phyloP scores from a whole-genome alignment of 2,888 invertebrate genomes.

The Drosophila acutilabella region DNA sequence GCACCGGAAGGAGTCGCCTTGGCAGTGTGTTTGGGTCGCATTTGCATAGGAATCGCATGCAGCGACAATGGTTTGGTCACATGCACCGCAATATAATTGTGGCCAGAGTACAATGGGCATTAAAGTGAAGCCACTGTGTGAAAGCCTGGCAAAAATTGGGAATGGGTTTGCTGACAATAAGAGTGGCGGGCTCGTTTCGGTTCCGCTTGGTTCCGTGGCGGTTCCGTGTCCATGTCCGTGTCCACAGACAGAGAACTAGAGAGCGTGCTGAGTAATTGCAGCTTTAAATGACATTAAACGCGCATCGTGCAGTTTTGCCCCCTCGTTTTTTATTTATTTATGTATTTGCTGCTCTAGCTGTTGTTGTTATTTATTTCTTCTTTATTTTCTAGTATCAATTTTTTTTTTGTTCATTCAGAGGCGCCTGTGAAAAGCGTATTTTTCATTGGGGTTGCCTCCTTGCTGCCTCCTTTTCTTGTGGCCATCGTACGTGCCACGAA shows the following conservation, averaged over 20 bases:
- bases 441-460: conserved; percentile 44
- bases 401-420: conserved; percentile 20
- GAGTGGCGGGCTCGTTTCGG: not conserved
- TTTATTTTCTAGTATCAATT: conserved; percentile 7
- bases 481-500: conserved; percentile 51
- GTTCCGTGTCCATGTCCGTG: conserved; percentile 22
- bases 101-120: conserved; percentile 72
- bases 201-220: conserved; percentile 2
- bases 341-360: conserved; percentile 23
- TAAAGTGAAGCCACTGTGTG: conserved; percentile 68
- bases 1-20: conserved; percentile 69
- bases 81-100: conserved; percentile 70
- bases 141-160: conserved; percentile 24
- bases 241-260: conserved; percentile 48
- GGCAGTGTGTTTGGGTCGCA: conserved; percentile 33
- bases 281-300: conserved; percentile 81
- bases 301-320: conserved; percentile 69
- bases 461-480: conserved; percentile 9
- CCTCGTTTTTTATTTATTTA: conserved; percentile 46
- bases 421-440: conserved; percentile 56
- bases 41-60: conserved; percentile 77
- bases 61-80: conserved; percentile 52
- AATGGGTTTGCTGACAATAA: conserved; percentile 16
- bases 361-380: conserved; percentile 4
- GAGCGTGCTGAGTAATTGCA: conserved; percentile 80